These are phyloP conservation scores for Folsomia candida DNA, from an alignment of 2,888 invertebrate genomes.

Conservation along the genomic window DNA sequence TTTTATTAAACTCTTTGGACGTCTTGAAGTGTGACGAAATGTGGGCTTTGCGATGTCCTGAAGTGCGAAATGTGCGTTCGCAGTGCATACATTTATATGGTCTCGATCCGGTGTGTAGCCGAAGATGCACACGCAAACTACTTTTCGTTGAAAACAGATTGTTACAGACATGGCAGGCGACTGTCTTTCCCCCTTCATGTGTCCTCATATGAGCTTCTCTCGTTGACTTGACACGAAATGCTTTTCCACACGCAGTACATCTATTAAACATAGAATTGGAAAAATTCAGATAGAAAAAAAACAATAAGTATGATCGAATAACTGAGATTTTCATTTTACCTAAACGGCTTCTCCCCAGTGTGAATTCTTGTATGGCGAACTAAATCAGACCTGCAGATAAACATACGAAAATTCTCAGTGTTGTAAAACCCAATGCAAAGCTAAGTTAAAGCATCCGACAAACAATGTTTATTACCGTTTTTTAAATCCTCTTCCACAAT, in stretches of 20 bases:
- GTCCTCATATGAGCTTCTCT: slow-evolving; percentile 63
- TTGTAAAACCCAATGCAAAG: too few relatives aligned
- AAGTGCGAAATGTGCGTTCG: slow-evolving; percentile 64
- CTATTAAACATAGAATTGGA: slow-evolving; percentile 20
- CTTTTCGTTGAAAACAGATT: slow-evolving; percentile 65
- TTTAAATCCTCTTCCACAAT: slow-evolving; percentile 56
- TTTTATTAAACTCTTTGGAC: neutral
- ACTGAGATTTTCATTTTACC: slow-evolving; percentile 28
- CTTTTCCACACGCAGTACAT: slow-evolving; percentile 44
- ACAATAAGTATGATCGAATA: neutral
- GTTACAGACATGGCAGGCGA: slow-evolving; percentile 64
- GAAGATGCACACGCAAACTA: slow-evolving; percentile 72
- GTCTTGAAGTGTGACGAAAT: slow-evolving; percentile 58
- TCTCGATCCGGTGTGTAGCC: slow-evolving; percentile 75
- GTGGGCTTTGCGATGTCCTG: slow-evolving; percentile 66
- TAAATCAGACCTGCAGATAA: too few relatives aligned
- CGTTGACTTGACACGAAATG: slow-evolving; percentile 67
- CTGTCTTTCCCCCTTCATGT: slow-evolving; percentile 61
- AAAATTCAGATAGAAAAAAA: neutral
- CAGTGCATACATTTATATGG: slow-evolving; percentile 86
- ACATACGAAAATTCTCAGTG: too few relatives aligned
- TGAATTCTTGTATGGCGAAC: slow-evolving; percentile 54
- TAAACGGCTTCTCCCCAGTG: slow-evolving; percentile 55
- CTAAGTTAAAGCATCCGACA: too few relatives aligned
- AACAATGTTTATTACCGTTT: too few relatives aligned